These are phyloP conservation scores for Drosophila paramelanica DNA, from an alignment of 2,888 invertebrate genomes.

Conservation along the genomic window DNA sequence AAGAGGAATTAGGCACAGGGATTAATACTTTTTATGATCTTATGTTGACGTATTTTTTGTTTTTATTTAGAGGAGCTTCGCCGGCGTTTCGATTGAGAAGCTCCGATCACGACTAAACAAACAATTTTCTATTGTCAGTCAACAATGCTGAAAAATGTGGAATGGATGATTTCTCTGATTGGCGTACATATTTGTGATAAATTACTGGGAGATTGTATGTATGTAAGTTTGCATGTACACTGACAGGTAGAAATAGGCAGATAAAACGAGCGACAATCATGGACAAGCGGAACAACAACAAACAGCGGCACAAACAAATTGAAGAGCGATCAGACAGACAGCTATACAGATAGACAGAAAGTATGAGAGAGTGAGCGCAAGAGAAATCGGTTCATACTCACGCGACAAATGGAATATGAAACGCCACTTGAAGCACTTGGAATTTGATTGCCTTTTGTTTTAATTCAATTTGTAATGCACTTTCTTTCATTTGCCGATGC, in stretches of 20 bases:
- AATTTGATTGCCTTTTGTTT: constrained; percentile 32
- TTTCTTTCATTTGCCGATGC: constrained; percentile 20
- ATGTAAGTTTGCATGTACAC: constrained; percentile 18
- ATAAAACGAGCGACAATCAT: constrained; percentile 49
- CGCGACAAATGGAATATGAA: constrained; percentile 58
- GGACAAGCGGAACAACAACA: constrained; percentile 37
- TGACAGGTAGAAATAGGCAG: constrained; percentile 50
- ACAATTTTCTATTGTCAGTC: constrained; percentile 42
- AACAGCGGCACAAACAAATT: constrained; percentile 39
- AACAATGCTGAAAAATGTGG: constrained; percentile 38
- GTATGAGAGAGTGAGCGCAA: constrained; percentile 20
- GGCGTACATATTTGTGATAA: constrained; percentile 45
- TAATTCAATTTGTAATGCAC: constrained; percentile 35
- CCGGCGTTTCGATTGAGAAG: constrained; percentile 56
- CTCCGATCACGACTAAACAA: constrained; percentile 64
- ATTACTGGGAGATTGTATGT: constrained; percentile 25
- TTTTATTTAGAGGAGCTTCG: constrained; percentile 14
- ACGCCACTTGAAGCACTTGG: constrained; percentile 45
- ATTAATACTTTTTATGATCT: constrained; percentile 24
- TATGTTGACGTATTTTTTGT: constrained; percentile 3
- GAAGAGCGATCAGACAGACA: constrained; percentile 31
- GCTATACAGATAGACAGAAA: constrained; percentile 5
- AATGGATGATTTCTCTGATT: constrained; percentile 48
- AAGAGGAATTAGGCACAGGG: constrained; percentile 9
- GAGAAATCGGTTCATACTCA: constrained; percentile 54